Base-by-base conservation (phyloP, 2,113 vertebrate species). In the Xyliphius kryptos region DNA sequence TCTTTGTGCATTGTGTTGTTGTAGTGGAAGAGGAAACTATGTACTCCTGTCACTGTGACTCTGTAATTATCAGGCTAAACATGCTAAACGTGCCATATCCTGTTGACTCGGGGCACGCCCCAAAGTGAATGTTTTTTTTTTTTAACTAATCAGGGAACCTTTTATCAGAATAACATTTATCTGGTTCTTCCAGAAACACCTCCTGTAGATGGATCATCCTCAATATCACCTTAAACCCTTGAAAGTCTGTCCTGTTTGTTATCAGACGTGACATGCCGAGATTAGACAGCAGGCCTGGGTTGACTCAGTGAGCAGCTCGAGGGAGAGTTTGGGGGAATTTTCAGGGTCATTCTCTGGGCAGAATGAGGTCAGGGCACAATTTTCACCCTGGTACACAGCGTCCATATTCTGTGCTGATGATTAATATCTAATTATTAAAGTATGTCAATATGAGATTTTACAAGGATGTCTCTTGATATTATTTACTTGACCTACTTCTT, bases 201-300 rank as follows among this genome's bases (percentile, higher is more conserved):
- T 63, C 66, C 53, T 68, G 38, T 21, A n/a, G n/a, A n/a, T n/a
- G n/a, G n/a, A n/a, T n/a, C n/a, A n/a, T n/a, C n/a, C n/a, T n/a
- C 41, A 40, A 37, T 47, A 21, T 80, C 40, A 38, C 43, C 50
- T 26, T 79, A 80, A 84, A 83, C 77, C 73, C 47, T 26, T 56
- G 15, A 53, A 63, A 58, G 14, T 20, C 15, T 63, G 73, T 73
- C 63, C 77, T 80, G 74, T 72, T 77, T 76, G 77, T 56, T 75
- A 73, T 83, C 79, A 76, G 50, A 67, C 72, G 26, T 67, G 67
- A 67, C 72, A 10, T 46, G 69, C 40, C 56, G 68, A 82, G 79
- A 79, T 83, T 78, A 79, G 71, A 72, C 38, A 16, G 26, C 55
- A 69, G 68, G 69, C 66, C 76, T 40, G 74, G 67, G 41, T 59